Evolutionary conservation across 1,140 invertebrate species (phyloP), one percentile per base, ranked within the genome.

Genomic region (Caenorhabditis remanei): DNA sequence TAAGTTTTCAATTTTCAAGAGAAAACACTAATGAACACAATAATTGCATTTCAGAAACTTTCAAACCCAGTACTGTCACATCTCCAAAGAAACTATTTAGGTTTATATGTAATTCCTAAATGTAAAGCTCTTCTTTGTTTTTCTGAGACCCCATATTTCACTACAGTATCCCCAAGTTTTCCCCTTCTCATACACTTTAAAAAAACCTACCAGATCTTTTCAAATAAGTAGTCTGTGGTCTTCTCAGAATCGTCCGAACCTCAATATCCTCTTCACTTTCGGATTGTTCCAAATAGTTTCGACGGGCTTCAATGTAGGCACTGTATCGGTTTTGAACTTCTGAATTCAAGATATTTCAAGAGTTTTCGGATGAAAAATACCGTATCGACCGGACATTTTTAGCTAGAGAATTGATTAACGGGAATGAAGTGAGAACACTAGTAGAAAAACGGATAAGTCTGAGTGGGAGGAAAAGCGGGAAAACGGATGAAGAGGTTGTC

Each of bases 271-370:
- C 71, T 79, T 79, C 71, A 79, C 71, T 79, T 48, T 79, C 71
- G 8, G 71, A 79, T 13, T 79, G 71, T 19, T 79, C 71, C 46
- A 79, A 79, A 79, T 79, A 79, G 21, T 50, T 48, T 21, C 71
- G 43, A 53, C 71, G 19, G 11, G 71, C 71, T 50, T 79, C 71
- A 14, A 79, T 79, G 14, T 79, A 79, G 24, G 71, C 71, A 50
- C 71, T 79, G 71, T 79, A 79, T 21, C 71, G 71, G 46, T 79
- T 79, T 21, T 50, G 71, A 50, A 79, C 71, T 79, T 79, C 71
- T 79, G 71, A 79, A 79, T 46, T 65, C 5, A 19, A 67, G 41
- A 40, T 67, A 11, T 21, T 61, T 41, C 32, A 41, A 8, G 40
- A 46, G 19, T 2, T 46, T 40, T 11, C 11, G 4, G 16, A 21